Conservation (phyloP, 2,797 vertebrate genomes). For the Acrocephalus scirpaceus region DNA sequence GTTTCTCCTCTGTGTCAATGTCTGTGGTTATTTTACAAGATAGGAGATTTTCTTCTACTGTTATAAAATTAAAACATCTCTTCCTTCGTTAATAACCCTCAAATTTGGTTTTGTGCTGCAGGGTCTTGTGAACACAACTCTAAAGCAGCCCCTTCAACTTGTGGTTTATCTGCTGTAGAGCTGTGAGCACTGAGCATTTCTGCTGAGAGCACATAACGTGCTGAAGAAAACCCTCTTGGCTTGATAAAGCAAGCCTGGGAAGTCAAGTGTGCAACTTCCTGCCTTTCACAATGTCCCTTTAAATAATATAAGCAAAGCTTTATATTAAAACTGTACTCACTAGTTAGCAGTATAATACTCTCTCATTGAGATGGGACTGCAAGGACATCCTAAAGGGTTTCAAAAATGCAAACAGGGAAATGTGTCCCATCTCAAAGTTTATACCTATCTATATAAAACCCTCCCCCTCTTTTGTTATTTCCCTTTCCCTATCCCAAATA, state of each 20-base stretch:
- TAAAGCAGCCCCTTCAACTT: not conserved
- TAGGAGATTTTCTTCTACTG: not conserved
- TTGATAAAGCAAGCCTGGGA: not conserved
- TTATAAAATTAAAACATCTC: not conserved
- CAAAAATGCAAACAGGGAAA: not conserved
- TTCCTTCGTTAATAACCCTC: not conserved
- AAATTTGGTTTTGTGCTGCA: not conserved
- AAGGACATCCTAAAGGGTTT: not conserved
- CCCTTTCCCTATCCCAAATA: not conserved
- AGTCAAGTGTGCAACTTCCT: not conserved
- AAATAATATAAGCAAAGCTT: constrained; percentile 47
- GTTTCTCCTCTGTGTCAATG: not conserved
- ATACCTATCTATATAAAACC: constrained; percentile 26
- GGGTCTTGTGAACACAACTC: not conserved
- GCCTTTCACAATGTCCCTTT: constrained; percentile 2
- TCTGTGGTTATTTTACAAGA: not conserved
- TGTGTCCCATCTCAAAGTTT: constrained; percentile 1
- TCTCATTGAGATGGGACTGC: constrained; percentile 6
- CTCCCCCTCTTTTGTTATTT: not conserved
- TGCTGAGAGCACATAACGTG: not conserved
- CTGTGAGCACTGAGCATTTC: not conserved
- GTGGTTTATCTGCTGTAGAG: not conserved
- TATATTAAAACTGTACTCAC: constrained; percentile 1
- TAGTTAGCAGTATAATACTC: constrained; percentile 33
- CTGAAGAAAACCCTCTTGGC: constrained; percentile 17